These are phyloP conservation scores for Ephestia elutella DNA, from an alignment of 1,140 invertebrate genomes.

Conservation along the genomic window DNA sequence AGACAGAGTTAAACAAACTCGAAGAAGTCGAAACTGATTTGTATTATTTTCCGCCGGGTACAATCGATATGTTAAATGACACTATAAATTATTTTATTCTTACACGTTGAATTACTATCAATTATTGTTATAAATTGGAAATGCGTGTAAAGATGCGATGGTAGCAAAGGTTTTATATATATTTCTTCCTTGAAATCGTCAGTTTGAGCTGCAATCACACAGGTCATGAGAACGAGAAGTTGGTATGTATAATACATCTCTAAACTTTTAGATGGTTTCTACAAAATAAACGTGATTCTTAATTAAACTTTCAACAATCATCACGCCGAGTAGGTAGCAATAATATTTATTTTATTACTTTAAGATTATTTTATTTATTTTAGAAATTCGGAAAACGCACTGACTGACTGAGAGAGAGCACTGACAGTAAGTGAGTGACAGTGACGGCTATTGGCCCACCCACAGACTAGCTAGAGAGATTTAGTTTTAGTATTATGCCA, in stretches of 20 bases:
- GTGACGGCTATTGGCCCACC: too few relatives aligned
- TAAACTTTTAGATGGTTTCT: neutral
- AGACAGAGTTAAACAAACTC: too few relatives aligned
- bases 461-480: too few relatives aligned
- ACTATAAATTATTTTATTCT: conserved; percentile 20
- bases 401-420: too few relatives aligned
- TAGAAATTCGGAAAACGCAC: too few relatives aligned
- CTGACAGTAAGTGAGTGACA: too few relatives aligned
- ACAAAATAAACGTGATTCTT: neutral
- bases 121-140: conserved; percentile 89
- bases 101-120: conserved; percentile 73
- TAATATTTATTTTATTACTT: too few relatives aligned
- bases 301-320: neutral
- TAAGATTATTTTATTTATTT: too few relatives aligned
- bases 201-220: conserved; percentile 28
- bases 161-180: conserved; percentile 85
- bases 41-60: too few relatives aligned
- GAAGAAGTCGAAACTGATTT: too few relatives aligned
- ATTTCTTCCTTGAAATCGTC: conserved; percentile 89
- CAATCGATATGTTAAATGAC: neutral
- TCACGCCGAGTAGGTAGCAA: too few relatives aligned
- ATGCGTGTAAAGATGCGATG: conserved; percentile 86
- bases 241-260: neutral
- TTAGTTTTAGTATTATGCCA: too few relatives aligned
- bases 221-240: conserved; percentile 8